Evolutionary conservation across 2,797 vertebrate species (phyloP).

Genomic region (Pseudotriccus pelzelni): DNA sequence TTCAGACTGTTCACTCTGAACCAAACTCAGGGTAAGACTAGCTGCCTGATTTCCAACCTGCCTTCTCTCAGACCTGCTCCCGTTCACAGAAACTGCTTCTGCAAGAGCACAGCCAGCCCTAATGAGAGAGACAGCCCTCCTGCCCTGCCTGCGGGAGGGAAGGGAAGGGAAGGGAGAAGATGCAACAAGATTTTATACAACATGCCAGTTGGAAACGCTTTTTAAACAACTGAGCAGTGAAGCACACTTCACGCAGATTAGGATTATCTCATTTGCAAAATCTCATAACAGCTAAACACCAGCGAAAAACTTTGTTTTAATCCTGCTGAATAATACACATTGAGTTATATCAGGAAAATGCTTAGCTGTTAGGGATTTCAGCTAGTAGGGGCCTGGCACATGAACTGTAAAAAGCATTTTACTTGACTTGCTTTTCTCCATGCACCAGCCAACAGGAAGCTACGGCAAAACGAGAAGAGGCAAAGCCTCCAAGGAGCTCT

Average conservation of each 20-base stretch:
- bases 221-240: background rate
- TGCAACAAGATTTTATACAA: background rate
- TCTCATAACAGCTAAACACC: background rate
- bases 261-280: conserved; percentile 34
- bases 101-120: background rate
- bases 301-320: background rate
- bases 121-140: background rate
- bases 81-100: conserved; percentile 34
- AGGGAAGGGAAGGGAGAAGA: background rate
- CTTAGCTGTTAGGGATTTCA: background rate
- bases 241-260: background rate
- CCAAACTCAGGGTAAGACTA: background rate
- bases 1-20: conserved; percentile 12
- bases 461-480: background rate
- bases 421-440: background rate
- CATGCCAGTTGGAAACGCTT: background rate
- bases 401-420: background rate
- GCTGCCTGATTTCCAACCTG: background rate
- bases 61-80: background rate
- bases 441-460: background rate
- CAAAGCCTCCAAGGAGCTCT: background rate
- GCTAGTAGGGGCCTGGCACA: background rate
- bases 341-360: background rate
- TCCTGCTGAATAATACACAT: background rate
- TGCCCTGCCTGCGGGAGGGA: background rate